Conservation (phyloP, 1,140 invertebrate species). For the Chelonus insularis region DNA sequence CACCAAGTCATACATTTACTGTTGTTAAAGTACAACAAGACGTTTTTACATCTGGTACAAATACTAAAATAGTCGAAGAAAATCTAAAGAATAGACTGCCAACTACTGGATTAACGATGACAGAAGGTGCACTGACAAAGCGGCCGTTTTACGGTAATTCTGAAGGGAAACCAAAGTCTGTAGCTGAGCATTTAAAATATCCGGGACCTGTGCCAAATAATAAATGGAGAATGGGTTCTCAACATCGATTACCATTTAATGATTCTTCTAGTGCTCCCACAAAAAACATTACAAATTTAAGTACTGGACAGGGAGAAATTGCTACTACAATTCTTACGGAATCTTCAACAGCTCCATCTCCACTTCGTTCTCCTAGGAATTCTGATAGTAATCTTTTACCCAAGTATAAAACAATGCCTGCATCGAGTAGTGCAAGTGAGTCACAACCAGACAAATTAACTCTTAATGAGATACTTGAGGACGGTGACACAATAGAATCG, state of each 20-base stretch:
- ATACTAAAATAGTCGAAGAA: constrained; percentile 27
- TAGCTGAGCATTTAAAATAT: constrained; percentile 38
- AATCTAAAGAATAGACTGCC: constrained; percentile 36
- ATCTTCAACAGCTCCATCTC: constrained; percentile 64
- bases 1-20: constrained; percentile 31
- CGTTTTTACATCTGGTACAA: background rate
- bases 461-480: constrained; percentile 75
- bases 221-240: constrained; percentile 44
- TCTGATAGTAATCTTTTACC: constrained; percentile 49
- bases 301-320: constrained; percentile 16
- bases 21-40: constrained; percentile 22
- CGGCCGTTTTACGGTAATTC: constrained; percentile 25
- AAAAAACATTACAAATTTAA: constrained; percentile 16
- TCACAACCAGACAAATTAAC: constrained; percentile 58
- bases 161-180: constrained; percentile 40
- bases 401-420: constrained; percentile 65
- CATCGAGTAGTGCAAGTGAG: constrained; percentile 49
- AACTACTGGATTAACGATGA: constrained; percentile 1
- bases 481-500: constrained; percentile 56
- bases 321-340: constrained; percentile 62
- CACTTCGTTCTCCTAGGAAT: constrained; percentile 51
- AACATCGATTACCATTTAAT: constrained; percentile 28
- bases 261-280: constrained; percentile 23
- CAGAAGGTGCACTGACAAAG: constrained; percentile 16
- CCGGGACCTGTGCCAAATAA: constrained; percentile 34